A percentile compares a stretch with the other conserved stretches of the same genome.
phyloP scores from a whole-genome alignment of 2,888 invertebrate genomes.

The Acanthococcus lagerstroemiae region DNA sequence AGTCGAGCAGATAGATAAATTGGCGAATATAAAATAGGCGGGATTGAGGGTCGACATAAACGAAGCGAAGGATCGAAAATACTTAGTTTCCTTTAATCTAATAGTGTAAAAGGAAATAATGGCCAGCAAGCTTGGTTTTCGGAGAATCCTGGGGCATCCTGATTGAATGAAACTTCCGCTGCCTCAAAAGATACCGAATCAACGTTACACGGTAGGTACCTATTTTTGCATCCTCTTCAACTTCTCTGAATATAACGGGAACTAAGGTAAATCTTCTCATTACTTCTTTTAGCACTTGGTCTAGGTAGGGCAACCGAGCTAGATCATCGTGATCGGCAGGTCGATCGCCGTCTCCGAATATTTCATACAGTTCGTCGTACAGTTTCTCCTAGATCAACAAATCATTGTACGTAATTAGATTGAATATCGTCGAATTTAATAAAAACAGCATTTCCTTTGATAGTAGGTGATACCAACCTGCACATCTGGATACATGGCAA shows the following conservation, averaged over 20 bases:
- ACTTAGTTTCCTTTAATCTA: too few relatives aligned
- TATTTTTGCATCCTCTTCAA: conserved; percentile 11
- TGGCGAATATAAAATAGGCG: too few relatives aligned
- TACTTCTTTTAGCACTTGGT: conserved; percentile 34
- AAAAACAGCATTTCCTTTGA: not conserved
- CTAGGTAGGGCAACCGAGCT: conserved; percentile 37
- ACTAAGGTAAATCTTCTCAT: conserved; percentile 33
- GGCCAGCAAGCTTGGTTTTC: too few relatives aligned
- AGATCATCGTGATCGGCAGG: conserved; percentile 44
- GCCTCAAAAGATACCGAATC: too few relatives aligned
- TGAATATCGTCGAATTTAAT: not conserved
- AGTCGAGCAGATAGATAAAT: too few relatives aligned
- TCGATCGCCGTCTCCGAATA: conserved; percentile 35
- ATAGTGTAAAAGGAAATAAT: too few relatives aligned
- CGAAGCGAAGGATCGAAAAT: too few relatives aligned
- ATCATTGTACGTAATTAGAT: not conserved
- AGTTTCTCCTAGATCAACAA: conserved; percentile 32
- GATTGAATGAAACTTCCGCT: too few relatives aligned
- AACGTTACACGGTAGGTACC: not conserved
- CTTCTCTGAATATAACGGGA: not conserved
- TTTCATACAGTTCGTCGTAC: conserved; percentile 32
- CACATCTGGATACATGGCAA: not conserved
- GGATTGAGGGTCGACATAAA: too few relatives aligned
- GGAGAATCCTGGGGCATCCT: too few relatives aligned
- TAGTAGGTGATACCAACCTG: not conserved